These are phyloP conservation scores for Vireo altiloquus DNA, from an alignment of 2,113 vertebrate genomes.

Conservation along the genomic window DNA sequence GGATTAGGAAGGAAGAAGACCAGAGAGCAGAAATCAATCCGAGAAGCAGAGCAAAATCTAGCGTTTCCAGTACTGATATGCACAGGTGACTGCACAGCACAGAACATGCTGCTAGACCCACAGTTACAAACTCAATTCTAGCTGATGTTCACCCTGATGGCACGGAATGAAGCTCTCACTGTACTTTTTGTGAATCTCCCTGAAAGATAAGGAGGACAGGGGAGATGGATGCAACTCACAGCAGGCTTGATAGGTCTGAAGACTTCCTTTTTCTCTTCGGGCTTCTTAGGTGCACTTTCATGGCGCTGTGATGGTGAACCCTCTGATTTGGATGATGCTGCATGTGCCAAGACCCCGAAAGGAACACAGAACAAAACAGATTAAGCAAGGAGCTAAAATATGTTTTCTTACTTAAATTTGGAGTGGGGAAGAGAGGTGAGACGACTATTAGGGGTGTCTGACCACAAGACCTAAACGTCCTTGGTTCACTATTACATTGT, in stretches of 20 bases:
- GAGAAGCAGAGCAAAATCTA: conserved; percentile 9
- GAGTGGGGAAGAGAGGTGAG: not conserved
- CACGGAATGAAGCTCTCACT: not conserved
- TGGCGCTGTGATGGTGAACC: conserved; percentile 88
- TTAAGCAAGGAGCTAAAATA: not conserved
- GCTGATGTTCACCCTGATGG: not conserved
- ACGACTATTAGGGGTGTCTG: not conserved
- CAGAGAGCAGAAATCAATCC: conserved; percentile 26
- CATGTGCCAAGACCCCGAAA: not conserved
- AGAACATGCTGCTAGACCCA: not conserved
- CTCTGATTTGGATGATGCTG: conserved; percentile 95
- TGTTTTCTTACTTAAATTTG: not conserved
- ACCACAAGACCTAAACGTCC: not conserved
- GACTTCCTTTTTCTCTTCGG: conserved; percentile 90
- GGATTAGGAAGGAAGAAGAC: not conserved
- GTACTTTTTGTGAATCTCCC: not conserved
- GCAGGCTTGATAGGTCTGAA: conserved; percentile 85
- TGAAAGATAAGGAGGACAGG: not conserved
- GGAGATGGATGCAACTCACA: conserved; percentile 75
- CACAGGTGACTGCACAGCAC: not conserved
- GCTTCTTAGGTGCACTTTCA: conserved; percentile 86
- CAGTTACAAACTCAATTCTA: not conserved
- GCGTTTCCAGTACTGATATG: not conserved
- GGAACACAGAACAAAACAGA: not conserved
- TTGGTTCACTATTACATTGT: not conserved